Evolutionary conservation across 1,140 invertebrate species (phyloP), one percentile per base, ranked within the genome.

Genomic region (Propsilocerus akamusi): DNA sequence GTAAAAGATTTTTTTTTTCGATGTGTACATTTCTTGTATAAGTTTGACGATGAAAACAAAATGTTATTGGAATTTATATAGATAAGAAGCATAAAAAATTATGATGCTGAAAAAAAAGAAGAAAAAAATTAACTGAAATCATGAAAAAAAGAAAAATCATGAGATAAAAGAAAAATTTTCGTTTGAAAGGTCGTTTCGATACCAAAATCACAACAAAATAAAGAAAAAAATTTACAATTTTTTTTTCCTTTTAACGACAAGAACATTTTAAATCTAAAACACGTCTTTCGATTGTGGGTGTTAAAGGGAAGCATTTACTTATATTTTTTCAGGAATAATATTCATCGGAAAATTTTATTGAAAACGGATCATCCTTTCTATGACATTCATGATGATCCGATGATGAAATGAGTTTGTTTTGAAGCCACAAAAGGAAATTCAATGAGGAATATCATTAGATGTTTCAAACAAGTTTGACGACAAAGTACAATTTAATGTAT

Each of bases 181-280:
- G 34, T 14, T 20, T 1, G 22, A 41, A 41, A 37, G 22, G 22
- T 20, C 8, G 17, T 20, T 41, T 41, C 34, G 34, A 41, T 41
- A 41, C 34, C 34, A 41, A 41, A 41, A n/a, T n/a, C n/a, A n/a
- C n/a, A n/a, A n/a, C n/a, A n/a, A 30, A 41, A 41, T 41, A 41
- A 41, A 30, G 28, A 30, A 30, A 30, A 41, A 20, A 17, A 20
- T 41, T 41, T 20, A 20, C 14, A 41, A 41, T 10, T 12, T 7
- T 41, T 17, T 41, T 41, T 41, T 41, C 34, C 34, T 41, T 41
- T 41, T 41, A 41, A 41, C 34, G 22, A 20, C 22, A 20, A 41
- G n/a, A 41, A 41, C 34, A 41, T 41, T 41, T 41, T 41, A 41
- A 41, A 41, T 20, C 34, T 41, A 41, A 41, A 41, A 41, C 17